These are phyloP conservation scores for Thalpophila matura DNA, from an alignment of 2,888 invertebrate genomes.

Conservation along the genomic window DNA sequence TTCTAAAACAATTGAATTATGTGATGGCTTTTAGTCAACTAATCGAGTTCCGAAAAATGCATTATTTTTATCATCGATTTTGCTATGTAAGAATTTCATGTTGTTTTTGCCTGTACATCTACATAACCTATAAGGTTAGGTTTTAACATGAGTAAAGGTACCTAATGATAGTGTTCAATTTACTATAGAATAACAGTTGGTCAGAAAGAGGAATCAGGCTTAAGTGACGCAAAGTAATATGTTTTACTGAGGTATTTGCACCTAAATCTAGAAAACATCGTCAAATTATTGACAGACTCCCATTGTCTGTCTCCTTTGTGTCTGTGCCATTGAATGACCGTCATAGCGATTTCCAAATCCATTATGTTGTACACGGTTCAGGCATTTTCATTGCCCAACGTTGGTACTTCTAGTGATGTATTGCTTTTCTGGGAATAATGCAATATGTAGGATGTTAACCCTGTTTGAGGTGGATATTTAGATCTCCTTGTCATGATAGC, in stretches of 20 bases:
- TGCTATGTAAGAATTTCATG: too few relatives aligned
- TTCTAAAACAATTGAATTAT: too few relatives aligned
- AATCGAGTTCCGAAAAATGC: too few relatives aligned
- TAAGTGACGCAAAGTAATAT: background rate
- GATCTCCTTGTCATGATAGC: too few relatives aligned
- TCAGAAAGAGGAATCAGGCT: background rate
- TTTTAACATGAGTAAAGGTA: too few relatives aligned
- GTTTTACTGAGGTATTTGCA: background rate
- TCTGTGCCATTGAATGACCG: conserved; percentile 13
- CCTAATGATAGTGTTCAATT: too few relatives aligned
- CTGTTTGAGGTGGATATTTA: background rate
- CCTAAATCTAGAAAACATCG: conserved; percentile 2
- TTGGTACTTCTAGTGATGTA: conserved; percentile 3
- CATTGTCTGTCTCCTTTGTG: conserved; percentile 28
- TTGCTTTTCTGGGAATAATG: background rate
- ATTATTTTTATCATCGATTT: too few relatives aligned
- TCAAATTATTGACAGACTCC: background rate
- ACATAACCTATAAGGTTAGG: too few relatives aligned
- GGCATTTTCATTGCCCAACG: conserved; percentile 9
- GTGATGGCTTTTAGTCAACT: too few relatives aligned
- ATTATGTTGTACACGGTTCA: conserved; percentile 27
- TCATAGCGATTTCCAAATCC: conserved; percentile 8
- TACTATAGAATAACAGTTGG: too few relatives aligned
- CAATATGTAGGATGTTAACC: background rate
- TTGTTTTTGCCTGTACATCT: too few relatives aligned